Evolutionary conservation across 53 echinoderm and acorn worm genomes (phyloP).

Genomic region (Holothuria scabra): DNA sequence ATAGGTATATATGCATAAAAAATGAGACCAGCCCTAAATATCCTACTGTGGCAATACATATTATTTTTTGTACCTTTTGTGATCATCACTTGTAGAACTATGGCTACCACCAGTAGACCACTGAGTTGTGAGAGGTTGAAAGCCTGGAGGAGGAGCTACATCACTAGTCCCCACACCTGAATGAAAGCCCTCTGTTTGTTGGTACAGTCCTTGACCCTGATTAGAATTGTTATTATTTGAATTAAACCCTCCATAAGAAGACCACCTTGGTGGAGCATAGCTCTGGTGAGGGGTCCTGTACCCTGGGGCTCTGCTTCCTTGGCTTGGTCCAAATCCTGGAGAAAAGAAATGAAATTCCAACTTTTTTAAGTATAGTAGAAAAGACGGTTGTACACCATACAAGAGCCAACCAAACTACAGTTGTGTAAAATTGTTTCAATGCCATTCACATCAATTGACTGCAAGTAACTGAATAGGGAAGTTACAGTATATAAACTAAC

Average conservation of each 20-base stretch:
- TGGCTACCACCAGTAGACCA: constrained; percentile 35
- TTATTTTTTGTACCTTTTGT: neutral
- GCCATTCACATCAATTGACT: no score
- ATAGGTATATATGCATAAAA: no score
- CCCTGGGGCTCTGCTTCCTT: constrained; percentile 17
- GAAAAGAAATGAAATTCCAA: neutral
- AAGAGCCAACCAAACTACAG: no score
- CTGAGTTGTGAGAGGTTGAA: constrained; percentile 10
- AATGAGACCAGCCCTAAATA: no score
- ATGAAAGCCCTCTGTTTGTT: constrained; percentile 25
- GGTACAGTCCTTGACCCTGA: neutral
- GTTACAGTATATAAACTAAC: no score
- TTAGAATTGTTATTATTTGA: constrained; percentile 19
- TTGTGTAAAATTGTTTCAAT: no score
- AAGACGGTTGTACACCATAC: no score
- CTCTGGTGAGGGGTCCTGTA: constrained; percentile 4
- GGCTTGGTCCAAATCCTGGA: constrained; percentile 22
- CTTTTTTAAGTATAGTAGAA: no score
- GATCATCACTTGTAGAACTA: constrained; percentile 9
- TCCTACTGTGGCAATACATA: no score
- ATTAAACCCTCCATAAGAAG: neutral
- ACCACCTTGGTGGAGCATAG: neutral
- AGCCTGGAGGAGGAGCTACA: constrained; percentile 27
- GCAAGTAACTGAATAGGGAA: no score
- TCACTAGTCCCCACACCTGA: neutral